Conservation (phyloP, 2,888 invertebrate genomes). For the Mantis religiosa region DNA sequence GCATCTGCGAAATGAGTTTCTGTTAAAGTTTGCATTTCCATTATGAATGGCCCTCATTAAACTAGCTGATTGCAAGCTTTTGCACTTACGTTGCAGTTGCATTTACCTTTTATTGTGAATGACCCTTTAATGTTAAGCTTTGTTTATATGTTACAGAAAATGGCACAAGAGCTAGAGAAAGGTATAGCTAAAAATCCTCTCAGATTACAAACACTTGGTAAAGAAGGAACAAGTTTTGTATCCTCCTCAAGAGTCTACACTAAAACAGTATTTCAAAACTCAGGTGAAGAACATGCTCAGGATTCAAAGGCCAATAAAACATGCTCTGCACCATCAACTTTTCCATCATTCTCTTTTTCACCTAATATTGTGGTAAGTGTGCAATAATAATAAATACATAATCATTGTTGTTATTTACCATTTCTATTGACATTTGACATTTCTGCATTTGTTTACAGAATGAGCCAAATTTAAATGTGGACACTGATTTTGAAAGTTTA, state of each 20-base stretch:
- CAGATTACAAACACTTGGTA: slow-evolving; percentile 66
- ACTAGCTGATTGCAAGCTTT: no score
- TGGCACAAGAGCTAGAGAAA: slow-evolving; percentile 52
- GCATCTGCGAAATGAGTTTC: no score
- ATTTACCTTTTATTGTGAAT: no score
- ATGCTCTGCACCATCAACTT: not conserved
- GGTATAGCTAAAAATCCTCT: slow-evolving; percentile 68
- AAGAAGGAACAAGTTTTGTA: slow-evolving; percentile 34
- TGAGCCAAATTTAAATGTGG: not conserved
- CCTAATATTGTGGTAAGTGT: slow-evolving; percentile 1
- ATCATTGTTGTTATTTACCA: not conserved
- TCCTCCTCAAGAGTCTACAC: not conserved
- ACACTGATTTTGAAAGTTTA: slow-evolving; percentile 70
- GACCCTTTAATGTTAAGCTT: not conserved
- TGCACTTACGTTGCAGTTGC: no score
- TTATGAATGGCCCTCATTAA: no score
- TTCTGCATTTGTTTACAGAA: not conserved
- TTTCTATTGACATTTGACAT: not conserved
- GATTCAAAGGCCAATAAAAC: not conserved
- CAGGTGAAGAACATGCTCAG: not conserved
- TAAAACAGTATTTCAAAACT: not conserved
- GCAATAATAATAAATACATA: not conserved
- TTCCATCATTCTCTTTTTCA: not conserved
- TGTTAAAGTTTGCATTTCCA: no score
- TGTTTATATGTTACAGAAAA: slow-evolving; percentile 29